Evolutionary conservation across 2,888 invertebrate genomes (phyloP), one percentile per base, ranked within the genome.

Genomic region (Thymelicus acteon): DNA sequence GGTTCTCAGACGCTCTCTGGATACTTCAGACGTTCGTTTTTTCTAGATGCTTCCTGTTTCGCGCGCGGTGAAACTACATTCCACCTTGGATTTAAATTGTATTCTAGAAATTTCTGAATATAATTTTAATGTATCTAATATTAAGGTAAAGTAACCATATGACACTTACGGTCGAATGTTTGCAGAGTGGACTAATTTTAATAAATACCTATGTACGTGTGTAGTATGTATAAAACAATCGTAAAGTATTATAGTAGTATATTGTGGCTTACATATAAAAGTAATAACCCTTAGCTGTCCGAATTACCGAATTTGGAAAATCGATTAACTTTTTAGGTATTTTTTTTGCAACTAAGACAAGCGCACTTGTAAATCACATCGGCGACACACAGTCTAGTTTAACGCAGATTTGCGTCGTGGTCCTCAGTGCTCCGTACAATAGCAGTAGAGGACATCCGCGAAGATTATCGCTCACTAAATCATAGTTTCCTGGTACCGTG

Each of bases 401-500:
- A 58, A 39, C 39, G 58, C 13, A 44, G 40, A 24, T 52, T 60
- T 19, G 60, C 49, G 49, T 39, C 10, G 37, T 39, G 49, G 8
- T 58, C 54, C 60, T n/a, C 60, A 66, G 63, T 62, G 54, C 24
- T 70, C n/a, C 49, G 72, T 52, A 63, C 72, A 72, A 73, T 73
- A 71, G 72, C 72, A 72, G 74, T 74, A 66, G 72, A 75, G 75
- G 74, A 72, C 76, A 76, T 79, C 60, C 78, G 77, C 75, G 76
- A 77, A 78, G 78, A 81, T 80, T 79, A 82, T 78, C 84, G 77
- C 78, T 77, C 79, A 82, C 83, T 90, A 91, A 90, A 91, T 93
- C 93, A 92, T 91, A 89, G 87, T 88, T 84, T 85, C 92, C 89
- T 88, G 86, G 85, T 86, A 85, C 82, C 77, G 74, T 74, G 77